A percentile compares a stretch with the other conserved stretches of the same genome.
These are phyloP conservation scores for Pseudanteris insignis DNA, from an alignment of 2,888 invertebrate genomes.

Conservation along the genomic window DNA sequence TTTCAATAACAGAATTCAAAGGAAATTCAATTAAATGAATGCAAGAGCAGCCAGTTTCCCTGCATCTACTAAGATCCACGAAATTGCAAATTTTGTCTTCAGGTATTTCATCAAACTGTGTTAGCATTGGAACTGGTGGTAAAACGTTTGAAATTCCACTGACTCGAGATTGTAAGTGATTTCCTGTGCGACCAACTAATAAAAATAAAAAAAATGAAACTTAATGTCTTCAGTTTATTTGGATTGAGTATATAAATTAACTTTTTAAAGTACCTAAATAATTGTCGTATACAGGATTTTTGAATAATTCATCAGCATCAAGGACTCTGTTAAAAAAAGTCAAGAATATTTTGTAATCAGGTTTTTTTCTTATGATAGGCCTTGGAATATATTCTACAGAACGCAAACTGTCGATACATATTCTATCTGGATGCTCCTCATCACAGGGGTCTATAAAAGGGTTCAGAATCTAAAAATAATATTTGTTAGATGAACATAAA, in stretches of 20 bases:
- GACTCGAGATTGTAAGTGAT: slow-evolving; percentile 4
- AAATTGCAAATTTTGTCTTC: slow-evolving; percentile 68
- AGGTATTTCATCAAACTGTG: slow-evolving; percentile 74
- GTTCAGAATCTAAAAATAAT: slow-evolving; percentile 87
- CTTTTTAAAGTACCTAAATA: too few species aligned
- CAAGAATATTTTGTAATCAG: slow-evolving; percentile 83
- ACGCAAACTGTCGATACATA: slow-evolving; percentile 76
- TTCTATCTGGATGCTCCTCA: slow-evolving; percentile 68
- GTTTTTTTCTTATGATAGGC: slow-evolving; percentile 76
- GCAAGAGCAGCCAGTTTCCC: slow-evolving; percentile 82
- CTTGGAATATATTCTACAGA: slow-evolving; percentile 76
- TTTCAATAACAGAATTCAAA: slow-evolving; percentile 81
- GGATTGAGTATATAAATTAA: too few species aligned
- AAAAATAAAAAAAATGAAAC: too few species aligned
- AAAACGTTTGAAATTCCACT: slow-evolving; percentile 56
- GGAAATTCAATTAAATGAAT: slow-evolving; percentile 80
- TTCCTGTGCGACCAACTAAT: slow-evolving; percentile 24
- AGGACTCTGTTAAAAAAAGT: slow-evolving; percentile 74
- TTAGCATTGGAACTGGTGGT: slow-evolving; percentile 80
- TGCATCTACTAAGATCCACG: slow-evolving; percentile 72
- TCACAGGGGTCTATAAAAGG: slow-evolving; percentile 81
- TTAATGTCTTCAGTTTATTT: too few species aligned
- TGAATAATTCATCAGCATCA: slow-evolving; percentile 69
- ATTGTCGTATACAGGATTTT: slow-evolving; percentile 77
- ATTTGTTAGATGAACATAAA: too few species aligned